Evolutionary conservation across 2,888 invertebrate species (phyloP).

Genomic region (Mesorhabditis sp.): DNA sequence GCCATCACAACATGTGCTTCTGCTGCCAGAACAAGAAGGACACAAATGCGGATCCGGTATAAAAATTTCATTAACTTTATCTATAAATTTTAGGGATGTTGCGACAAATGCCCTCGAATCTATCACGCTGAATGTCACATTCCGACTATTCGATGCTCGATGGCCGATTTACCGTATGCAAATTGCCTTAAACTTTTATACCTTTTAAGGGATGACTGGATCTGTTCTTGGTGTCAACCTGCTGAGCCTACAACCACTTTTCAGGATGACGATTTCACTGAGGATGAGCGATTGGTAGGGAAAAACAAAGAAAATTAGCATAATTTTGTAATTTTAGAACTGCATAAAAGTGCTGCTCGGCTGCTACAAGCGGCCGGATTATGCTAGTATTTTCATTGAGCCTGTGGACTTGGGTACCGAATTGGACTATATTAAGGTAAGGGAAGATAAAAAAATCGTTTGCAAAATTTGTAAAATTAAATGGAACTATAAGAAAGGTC

Average conservation of each 20-base stretch:
- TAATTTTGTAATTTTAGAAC: neutral
- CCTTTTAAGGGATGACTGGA: neutral
- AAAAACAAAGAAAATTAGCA: neutral
- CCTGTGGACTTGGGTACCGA: neutral
- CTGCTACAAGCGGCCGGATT: neutral
- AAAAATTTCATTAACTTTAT: neutral
- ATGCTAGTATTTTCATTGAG: neutral
- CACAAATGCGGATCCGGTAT: neutral
- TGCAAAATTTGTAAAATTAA: neutral
- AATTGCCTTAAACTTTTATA: neutral
- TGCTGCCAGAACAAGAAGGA: neutral
- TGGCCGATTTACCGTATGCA: neutral
- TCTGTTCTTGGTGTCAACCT: neutral
- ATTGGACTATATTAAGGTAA: neutral
- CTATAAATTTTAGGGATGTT: neutral
- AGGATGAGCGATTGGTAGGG: neutral
- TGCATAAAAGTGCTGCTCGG: neutral
- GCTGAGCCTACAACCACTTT: neutral
- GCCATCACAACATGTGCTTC: slow-evolving; percentile 2
- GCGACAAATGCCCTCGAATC: neutral
- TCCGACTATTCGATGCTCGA: neutral
- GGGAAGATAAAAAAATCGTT: neutral
- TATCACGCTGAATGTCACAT: slow-evolving; percentile 6
- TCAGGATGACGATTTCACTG: neutral
- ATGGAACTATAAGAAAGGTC: neutral